phyloP scores from a whole-genome alignment of 1,140 invertebrate species.

The Dryas iulia region DNA sequence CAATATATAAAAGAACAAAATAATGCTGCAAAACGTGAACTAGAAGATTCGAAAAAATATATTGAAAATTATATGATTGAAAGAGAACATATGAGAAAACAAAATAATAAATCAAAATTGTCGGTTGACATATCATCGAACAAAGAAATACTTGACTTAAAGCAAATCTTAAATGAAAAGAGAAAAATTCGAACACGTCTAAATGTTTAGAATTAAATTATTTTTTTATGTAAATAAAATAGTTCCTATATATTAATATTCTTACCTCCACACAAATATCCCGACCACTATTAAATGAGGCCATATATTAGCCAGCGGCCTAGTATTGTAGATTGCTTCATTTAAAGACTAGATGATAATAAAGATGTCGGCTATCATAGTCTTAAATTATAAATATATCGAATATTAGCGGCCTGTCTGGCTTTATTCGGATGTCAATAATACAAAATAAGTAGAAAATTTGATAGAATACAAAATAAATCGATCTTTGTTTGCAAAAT shows the following conservation, averaged over 20 bases:
- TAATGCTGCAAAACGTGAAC: conserved; percentile 45
- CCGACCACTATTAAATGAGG: neutral
- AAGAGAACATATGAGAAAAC: conserved; percentile 42
- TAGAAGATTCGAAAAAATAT: conserved; percentile 53
- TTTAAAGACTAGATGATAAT: neutral
- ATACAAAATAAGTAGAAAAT: too few species aligned
- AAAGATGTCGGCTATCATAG: conserved; percentile 4
- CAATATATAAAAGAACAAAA: conserved; percentile 56
- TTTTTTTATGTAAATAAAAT: neutral
- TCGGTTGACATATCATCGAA: conserved; percentile 30
- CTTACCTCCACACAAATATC: neutral
- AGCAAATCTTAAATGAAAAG: conserved; percentile 61
- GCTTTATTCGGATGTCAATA: neutral
- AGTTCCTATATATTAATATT: neutral
- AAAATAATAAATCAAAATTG: conserved; percentile 42
- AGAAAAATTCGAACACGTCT: conserved; percentile 45
- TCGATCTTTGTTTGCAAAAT: too few species aligned
- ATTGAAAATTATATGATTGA: conserved; percentile 56
- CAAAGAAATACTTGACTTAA: conserved; percentile 62
- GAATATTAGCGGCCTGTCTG: neutral
- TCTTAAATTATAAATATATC: conserved; percentile 1
- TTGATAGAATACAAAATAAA: too few species aligned
- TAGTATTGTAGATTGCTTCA: conserved; percentile 7
- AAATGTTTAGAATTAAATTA: neutral
- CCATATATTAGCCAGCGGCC: neutral